These are phyloP conservation scores for Ochlodes sylvanus DNA, from an alignment of 2,888 invertebrate genomes.

Conservation along the genomic window DNA sequence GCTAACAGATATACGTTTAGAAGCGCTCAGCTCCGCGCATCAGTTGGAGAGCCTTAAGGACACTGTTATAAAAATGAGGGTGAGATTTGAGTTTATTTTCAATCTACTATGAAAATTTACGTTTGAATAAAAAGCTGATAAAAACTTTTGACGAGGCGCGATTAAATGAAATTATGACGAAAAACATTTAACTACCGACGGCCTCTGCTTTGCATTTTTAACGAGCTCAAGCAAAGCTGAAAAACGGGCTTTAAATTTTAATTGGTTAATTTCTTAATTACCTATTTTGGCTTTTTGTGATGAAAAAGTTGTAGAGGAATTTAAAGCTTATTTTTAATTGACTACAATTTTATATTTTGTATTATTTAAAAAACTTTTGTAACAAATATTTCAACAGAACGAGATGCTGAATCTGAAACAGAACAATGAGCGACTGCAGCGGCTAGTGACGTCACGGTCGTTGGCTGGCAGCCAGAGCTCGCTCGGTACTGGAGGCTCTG, in stretches of 20 bases:
- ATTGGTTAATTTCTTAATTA: constrained; percentile 34
- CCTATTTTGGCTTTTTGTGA: constrained; percentile 18
- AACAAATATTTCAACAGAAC: constrained; percentile 84
- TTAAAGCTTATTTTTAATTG: constrained; percentile 1
- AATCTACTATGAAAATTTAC: background rate
- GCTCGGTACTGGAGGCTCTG: constrained; percentile 79
- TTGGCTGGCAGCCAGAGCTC: constrained; percentile 87
- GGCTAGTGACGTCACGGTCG: constrained; percentile 90
- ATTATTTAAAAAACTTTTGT: constrained; percentile 34
- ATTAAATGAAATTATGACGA: constrained; percentile 25
- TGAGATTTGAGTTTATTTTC: constrained; percentile 65
- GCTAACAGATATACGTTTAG: constrained; percentile 97
- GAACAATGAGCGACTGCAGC: constrained; percentile 97
- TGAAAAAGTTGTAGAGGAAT: constrained; percentile 13
- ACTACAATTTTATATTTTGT: background rate
- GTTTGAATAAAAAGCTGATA: background rate
- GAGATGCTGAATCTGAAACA: constrained; percentile 99
- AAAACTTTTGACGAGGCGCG: constrained; percentile 19
- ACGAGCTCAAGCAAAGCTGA: constrained; percentile 25
- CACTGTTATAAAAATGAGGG: constrained; percentile 98
- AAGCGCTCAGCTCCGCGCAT: constrained; percentile 98
- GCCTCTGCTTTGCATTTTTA: constrained; percentile 27
- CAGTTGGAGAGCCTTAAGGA: constrained; percentile 98
- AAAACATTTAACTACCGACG: constrained; percentile 25
- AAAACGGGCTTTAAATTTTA: constrained; percentile 22